Percentiles rank a stretch among this genome's conserved stretches.
Evolutionary conservation across 2,113 vertebrate species (phyloP).

Genomic region (Alosa alosa): DNA sequence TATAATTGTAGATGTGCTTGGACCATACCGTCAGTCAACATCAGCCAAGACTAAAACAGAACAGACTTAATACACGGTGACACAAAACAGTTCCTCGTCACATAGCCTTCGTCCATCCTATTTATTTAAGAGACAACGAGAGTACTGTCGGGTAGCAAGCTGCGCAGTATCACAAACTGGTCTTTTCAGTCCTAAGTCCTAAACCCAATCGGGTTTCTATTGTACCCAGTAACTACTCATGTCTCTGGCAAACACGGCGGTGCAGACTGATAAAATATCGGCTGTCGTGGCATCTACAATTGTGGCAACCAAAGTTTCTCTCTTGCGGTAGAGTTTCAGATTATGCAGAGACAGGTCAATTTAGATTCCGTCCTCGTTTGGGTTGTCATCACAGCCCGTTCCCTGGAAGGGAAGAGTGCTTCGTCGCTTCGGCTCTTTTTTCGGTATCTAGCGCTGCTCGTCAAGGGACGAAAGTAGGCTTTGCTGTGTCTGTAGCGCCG

Average conservation of each 20-base stretch:
- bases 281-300: background rate
- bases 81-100: background rate
- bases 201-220: background rate
- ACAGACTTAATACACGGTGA: background rate
- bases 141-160: conserved; percentile 1
- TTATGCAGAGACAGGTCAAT: conserved; percentile 17
- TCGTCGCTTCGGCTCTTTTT: conserved; percentile 12
- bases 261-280: background rate
- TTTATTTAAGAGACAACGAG: conserved; percentile 12
- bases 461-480: conserved; percentile 8
- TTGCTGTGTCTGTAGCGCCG: background rate
- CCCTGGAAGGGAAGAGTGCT: conserved; percentile 11
- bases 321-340: conserved; percentile 19
- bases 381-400: conserved; percentile 10
- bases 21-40: background rate
- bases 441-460: conserved; percentile 8
- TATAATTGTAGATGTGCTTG: background rate
- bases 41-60: background rate
- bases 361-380: conserved; percentile 20
- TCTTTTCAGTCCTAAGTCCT: background rate
- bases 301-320: conserved; percentile 11
- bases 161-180: conserved; percentile 17
- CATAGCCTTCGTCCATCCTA: background rate
- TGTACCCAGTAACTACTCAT: background rate
- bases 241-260: background rate